These are phyloP conservation scores for Chionodraco myersi DNA, from an alignment of 2,113 vertebrate genomes.

Conservation along the genomic window DNA sequence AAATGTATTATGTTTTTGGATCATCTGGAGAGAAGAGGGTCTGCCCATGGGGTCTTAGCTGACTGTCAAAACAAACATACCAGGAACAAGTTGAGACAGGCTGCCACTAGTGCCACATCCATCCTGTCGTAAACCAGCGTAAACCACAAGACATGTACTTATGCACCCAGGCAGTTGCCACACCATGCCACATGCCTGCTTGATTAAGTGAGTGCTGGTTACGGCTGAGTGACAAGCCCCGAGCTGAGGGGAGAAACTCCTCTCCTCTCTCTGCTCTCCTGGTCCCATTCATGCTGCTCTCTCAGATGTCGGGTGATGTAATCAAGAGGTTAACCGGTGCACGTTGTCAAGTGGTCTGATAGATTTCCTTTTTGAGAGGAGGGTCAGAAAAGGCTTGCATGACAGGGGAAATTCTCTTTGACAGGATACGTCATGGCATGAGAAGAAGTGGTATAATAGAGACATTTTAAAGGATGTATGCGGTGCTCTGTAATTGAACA, in stretches of 20 bases:
- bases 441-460: slow-evolving; percentile 39
- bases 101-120: slow-evolving; percentile 79
- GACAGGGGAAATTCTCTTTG: background rate
- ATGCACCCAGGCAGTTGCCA: slow-evolving; percentile 69
- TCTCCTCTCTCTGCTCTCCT: slow-evolving; percentile 11
- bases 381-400: background rate
- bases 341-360: slow-evolving; percentile 33
- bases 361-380: background rate
- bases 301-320: slow-evolving; percentile 16
- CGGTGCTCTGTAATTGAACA: slow-evolving; percentile 48
- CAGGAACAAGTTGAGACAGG: slow-evolving; percentile 76
- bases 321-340: slow-evolving; percentile 26
- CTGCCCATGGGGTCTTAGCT: slow-evolving; percentile 72
- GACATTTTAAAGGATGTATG: slow-evolving; percentile 50
- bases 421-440: slow-evolving; percentile 25
- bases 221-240: slow-evolving; percentile 64
- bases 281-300: background rate
- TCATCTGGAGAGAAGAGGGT: slow-evolving; percentile 53
- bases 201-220: slow-evolving; percentile 72
- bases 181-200: slow-evolving; percentile 75
- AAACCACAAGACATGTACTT: slow-evolving; percentile 76
- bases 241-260: slow-evolving; percentile 24
- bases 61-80: slow-evolving; percentile 83
- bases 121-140: slow-evolving; percentile 73
- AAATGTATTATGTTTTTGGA: slow-evolving; percentile 74